Conservation (phyloP, 2,888 invertebrate species). For the Erannis defoliaria region DNA sequence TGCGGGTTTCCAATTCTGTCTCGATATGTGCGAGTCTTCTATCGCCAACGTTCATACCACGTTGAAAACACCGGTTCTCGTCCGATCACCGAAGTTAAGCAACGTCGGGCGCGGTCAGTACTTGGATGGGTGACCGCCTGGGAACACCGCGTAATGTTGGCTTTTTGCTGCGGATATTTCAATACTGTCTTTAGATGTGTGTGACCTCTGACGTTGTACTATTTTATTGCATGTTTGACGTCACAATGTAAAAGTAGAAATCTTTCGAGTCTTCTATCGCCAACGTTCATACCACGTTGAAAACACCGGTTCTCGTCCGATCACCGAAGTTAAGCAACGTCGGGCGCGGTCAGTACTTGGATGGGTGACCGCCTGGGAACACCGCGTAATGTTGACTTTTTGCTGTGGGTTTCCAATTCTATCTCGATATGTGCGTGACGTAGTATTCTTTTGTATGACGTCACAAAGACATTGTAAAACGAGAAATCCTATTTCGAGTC, state of each 20-base stretch:
- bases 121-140: conserved; percentile 76
- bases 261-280: conserved; percentile 4
- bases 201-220: too few relatives aligned
- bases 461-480: too few relatives aligned
- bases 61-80: conserved; percentile 77
- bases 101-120: conserved; percentile 78
- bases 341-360: conserved; percentile 78
- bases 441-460: too few relatives aligned
- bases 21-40: too few relatives aligned
- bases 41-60: conserved; percentile 75
- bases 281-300: conserved; percentile 59
- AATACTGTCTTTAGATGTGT: too few relatives aligned
- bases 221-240: too few relatives aligned
- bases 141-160: neutral
- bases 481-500: too few relatives aligned
- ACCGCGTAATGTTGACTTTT: conserved; percentile 71
- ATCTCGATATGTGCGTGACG: too few relatives aligned
- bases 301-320: conserved; percentile 76
- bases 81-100: conserved; percentile 81
- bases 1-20: too few relatives aligned
- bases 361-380: conserved; percentile 79
- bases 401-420: too few relatives aligned
- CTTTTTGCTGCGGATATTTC: too few relatives aligned
- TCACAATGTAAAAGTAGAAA: too few relatives aligned
- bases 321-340: conserved; percentile 78